phyloP scores from a whole-genome alignment of 2,113 vertebrate genomes.

The Alligator mississippiensis region DNA sequence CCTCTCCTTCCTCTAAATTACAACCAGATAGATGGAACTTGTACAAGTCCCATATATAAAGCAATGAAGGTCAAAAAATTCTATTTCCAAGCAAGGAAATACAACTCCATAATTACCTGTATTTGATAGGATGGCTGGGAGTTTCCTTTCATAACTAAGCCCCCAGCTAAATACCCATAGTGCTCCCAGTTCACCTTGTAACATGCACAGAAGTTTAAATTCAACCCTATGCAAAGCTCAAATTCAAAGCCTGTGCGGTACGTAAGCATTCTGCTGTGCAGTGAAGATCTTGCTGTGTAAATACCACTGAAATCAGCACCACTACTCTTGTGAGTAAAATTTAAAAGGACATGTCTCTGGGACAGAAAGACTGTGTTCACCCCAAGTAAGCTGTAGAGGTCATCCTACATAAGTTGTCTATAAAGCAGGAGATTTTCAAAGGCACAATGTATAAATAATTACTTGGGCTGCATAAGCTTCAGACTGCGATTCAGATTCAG shows the following conservation, averaged over 20 bases:
- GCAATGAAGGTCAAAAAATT: not conserved
- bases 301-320: not conserved
- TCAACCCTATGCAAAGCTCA: not conserved
- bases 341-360: not conserved
- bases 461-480: too few species aligned
- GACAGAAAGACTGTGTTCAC: not conserved
- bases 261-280: not conserved
- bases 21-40: not conserved
- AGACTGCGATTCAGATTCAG: too few species aligned
- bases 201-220: not conserved
- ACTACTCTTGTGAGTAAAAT: not conserved
- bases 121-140: not conserved
- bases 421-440: not conserved
- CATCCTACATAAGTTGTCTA: not conserved
- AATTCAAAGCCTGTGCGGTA: not conserved
- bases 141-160: not conserved
- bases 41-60: not conserved
- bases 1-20: not conserved
- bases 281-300: not conserved
- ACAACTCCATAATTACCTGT: not conserved
- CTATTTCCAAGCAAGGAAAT: not conserved
- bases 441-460: not conserved
- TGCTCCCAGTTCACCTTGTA: not conserved
- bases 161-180: not conserved
- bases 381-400: not conserved